Evolutionary conservation across 2,113 vertebrate genomes (phyloP), one percentile per base, ranked within the genome.

Genomic region (Pollimyrus isidori): DNA sequence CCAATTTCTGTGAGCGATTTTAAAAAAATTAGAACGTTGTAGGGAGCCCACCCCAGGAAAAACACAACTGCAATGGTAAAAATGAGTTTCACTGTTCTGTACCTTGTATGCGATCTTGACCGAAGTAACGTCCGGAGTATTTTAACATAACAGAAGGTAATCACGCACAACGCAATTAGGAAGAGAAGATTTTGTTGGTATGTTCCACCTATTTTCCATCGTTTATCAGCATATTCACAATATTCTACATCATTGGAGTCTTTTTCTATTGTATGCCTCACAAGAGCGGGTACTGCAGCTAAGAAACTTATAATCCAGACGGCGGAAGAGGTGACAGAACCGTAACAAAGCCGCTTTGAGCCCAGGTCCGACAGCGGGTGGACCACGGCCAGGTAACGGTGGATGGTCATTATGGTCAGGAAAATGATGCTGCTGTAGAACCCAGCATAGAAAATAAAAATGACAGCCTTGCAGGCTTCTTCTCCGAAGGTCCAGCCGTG

Each of bases 21-120:
- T 7, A 98, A 88, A 85, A 98, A 97, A 49, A 97, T 94, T 21
- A 96, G 46, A 2, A 96, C 56, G 48, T 99, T 99, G 91, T 97
- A 99, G 19, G 98, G 98, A 4, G 93, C 94, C 98, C 98, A 99
- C 89, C 97, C 97, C n/a, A 99, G 30, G 91, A 98, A 97, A 93
- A 98, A 98, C 17, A 95, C 94, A 15, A 95, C 56, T 92, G 98
- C 96, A 0, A 99, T 96, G 45, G 94, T 93, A 23, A 98, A 95
- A 92, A 99, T 98, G 4, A 99, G 96, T 88, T 95, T 96, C n/a
- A 98, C 93, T 0, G 98, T 98, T 92, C 95, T 97, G 92, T 93
- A 94, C 62, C 93, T 96, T 89, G 94, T 96, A 89, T 93, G 96
- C 82, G 95, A 95, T 7, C 91, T 94, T 0, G 96, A 93, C 76